Percentiles rank a stretch among this genome's conserved stretches.
Conservation (phyloP, 2,888 invertebrate species). For the Eretmocerus hayati region DNA sequence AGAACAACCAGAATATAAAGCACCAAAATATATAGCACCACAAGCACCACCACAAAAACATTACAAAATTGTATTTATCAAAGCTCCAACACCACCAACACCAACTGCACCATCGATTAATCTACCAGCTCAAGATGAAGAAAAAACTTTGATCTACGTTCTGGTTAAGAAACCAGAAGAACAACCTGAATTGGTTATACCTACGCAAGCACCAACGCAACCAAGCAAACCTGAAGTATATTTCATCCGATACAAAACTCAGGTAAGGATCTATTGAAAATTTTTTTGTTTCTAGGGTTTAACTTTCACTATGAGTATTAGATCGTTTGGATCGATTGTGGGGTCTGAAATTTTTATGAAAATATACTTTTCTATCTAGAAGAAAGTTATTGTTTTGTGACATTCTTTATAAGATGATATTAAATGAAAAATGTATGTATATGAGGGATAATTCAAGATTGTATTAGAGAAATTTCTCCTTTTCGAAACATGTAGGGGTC, state of each 20-base stretch:
- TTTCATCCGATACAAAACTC: slow-evolving; percentile 84
- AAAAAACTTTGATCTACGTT: slow-evolving; percentile 83
- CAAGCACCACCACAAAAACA: slow-evolving; percentile 64
- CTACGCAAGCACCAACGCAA: slow-evolving; percentile 74
- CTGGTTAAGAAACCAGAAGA: slow-evolving; percentile 84
- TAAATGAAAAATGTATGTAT: too few species aligned
- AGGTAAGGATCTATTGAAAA: slow-evolving; percentile 44
- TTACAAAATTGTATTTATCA: slow-evolving; percentile 80
- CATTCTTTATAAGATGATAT: too few species aligned
- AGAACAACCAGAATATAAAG: slow-evolving; percentile 66
- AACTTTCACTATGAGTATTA: too few species aligned
- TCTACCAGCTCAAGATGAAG: slow-evolving; percentile 74
- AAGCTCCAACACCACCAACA: slow-evolving; percentile 54
- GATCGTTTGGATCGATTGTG: too few species aligned
- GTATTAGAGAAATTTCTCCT: too few species aligned
- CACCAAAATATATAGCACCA: slow-evolving; percentile 53
- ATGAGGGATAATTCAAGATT: too few species aligned
- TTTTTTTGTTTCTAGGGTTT: background rate
- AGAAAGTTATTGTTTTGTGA: slow-evolving; percentile 2
- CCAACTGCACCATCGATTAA: slow-evolving; percentile 48
- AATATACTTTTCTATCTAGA: too few species aligned
- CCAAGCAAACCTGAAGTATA: slow-evolving; percentile 86
- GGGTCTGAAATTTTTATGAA: background rate
- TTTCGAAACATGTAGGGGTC: too few species aligned
- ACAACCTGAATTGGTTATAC: slow-evolving; percentile 70